A percentile compares a stretch with the other conserved stretches of the same genome.
Conservation (phyloP, 2,888 invertebrate species). For the Campoletis raptor region DNA sequence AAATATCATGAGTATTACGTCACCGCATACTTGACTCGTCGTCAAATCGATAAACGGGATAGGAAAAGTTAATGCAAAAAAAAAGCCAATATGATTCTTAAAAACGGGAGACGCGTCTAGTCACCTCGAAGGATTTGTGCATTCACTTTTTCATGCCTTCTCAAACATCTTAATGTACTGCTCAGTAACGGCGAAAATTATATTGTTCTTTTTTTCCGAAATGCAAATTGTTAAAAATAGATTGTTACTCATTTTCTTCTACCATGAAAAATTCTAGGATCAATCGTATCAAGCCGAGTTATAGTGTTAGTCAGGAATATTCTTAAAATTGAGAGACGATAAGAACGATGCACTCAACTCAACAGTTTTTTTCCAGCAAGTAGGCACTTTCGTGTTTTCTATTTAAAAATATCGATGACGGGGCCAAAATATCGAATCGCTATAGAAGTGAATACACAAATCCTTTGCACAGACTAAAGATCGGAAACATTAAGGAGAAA, state of each 20-base stretch:
- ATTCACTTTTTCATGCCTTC: background rate
- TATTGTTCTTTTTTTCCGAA: background rate
- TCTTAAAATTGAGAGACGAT: background rate
- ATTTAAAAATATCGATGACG: too few species aligned
- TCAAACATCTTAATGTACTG: background rate
- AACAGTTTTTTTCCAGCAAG: background rate
- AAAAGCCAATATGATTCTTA: background rate
- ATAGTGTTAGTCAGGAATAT: background rate
- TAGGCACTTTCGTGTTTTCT: background rate
- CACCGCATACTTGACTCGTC: constrained; percentile 65
- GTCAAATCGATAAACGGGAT: constrained; percentile 3
- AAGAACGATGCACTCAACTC: background rate
- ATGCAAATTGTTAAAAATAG: background rate
- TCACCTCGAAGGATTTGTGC: background rate
- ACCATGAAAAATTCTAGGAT: background rate
- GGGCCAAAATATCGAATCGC: background rate
- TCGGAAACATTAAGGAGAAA: background rate
- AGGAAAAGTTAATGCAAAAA: constrained; percentile 9
- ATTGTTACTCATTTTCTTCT: background rate
- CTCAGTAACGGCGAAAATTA: background rate
- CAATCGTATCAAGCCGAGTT: background rate
- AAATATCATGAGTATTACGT: constrained; percentile 68
- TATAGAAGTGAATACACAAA: background rate
- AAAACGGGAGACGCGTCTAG: background rate
- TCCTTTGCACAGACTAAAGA: background rate